A percentile compares a stretch with the other conserved stretches of the same genome.
These are phyloP conservation scores for Chesias legatella DNA, from an alignment of 2,888 invertebrate species.

Conservation along the genomic window DNA sequence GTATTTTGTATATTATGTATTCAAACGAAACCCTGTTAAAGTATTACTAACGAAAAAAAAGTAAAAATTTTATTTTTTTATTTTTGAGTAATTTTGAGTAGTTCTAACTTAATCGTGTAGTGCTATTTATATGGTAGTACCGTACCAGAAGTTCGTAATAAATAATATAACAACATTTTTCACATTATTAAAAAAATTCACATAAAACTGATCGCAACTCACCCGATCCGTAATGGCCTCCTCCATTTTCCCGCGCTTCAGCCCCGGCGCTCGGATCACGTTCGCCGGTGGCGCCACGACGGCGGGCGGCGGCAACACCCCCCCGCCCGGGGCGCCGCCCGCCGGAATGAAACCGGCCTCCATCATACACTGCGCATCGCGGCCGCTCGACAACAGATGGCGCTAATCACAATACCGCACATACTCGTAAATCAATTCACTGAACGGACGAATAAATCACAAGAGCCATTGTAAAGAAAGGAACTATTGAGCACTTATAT, in stretches of 20 bases:
- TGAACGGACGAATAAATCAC: slow-evolving; percentile 21
- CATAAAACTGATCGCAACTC: slow-evolving; percentile 77
- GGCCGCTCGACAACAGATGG: slow-evolving; percentile 55
- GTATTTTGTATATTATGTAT: too few species aligned
- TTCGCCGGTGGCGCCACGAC: slow-evolving; percentile 79
- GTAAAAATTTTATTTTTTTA: too few species aligned
- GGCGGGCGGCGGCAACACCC: slow-evolving; percentile 42
- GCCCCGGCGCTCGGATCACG: slow-evolving; percentile 87
- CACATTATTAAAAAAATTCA: too few species aligned
- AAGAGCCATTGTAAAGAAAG: slow-evolving; percentile 18
- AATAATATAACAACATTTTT: too few species aligned
- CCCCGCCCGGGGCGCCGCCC: slow-evolving; percentile 39
- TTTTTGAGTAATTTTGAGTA: too few species aligned
- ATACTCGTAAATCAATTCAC: slow-evolving; percentile 30
- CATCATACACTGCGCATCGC: slow-evolving; percentile 57
- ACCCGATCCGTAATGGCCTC: slow-evolving; percentile 88
- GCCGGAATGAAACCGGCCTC: slow-evolving; percentile 74
- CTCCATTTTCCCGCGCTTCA: slow-evolving; percentile 89
- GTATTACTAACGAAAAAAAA: too few species aligned
- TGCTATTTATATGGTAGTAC: too few species aligned
- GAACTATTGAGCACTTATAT: slow-evolving; percentile 22
- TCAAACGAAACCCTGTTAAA: too few species aligned
- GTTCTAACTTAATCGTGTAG: too few species aligned
- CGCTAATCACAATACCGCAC: slow-evolving; percentile 36
- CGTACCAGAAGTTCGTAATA: too few species aligned